Evolutionary conservation across 1,140 invertebrate species (phyloP).

Genomic region (Hyphantria cunea): DNA sequence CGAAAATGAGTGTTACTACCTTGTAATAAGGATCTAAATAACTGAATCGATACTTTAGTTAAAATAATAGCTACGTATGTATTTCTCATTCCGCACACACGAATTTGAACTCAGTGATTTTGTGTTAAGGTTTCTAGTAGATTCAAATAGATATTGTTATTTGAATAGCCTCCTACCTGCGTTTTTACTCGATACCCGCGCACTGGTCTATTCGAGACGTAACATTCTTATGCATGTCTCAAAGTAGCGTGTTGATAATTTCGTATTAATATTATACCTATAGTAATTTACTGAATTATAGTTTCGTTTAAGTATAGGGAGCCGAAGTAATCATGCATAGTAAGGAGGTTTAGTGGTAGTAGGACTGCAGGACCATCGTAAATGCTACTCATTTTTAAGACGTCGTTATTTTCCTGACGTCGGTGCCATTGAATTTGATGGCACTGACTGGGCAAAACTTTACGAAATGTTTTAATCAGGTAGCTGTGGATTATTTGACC

Average conservation of each 20-base stretch:
- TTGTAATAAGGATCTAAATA: slow-evolving; percentile 23
- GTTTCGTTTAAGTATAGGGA: slow-evolving; percentile 17
- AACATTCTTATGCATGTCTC: slow-evolving; percentile 32
- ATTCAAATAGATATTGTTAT: slow-evolving; percentile 8
- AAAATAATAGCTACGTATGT: slow-evolving; percentile 14
- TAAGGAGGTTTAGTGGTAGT: background rate
- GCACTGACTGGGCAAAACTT: too few relatives aligned
- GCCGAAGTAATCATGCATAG: background rate
- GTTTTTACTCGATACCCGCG: slow-evolving; percentile 32
- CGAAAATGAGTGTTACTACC: slow-evolving; percentile 21
- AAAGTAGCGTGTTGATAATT: slow-evolving; percentile 26
- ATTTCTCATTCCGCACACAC: background rate
- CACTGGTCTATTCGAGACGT: slow-evolving; percentile 30
- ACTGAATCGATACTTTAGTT: slow-evolving; percentile 12
- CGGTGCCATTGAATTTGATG: too few relatives aligned
- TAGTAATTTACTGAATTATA: slow-evolving; percentile 23
- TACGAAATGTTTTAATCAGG: too few relatives aligned
- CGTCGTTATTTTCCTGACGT: too few relatives aligned
- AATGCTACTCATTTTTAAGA: too few relatives aligned
- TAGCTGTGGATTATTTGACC: too few relatives aligned
- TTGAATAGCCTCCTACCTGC: slow-evolving; percentile 36
- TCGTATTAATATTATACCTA: slow-evolving; percentile 23
- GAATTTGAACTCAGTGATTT: background rate
- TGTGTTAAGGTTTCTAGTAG: background rate
- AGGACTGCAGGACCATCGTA: too few relatives aligned